These are phyloP conservation scores for Paragorgia papillata DNA, from an alignment of 92 coral and sea anemone genomes.

Conservation along the genomic window DNA sequence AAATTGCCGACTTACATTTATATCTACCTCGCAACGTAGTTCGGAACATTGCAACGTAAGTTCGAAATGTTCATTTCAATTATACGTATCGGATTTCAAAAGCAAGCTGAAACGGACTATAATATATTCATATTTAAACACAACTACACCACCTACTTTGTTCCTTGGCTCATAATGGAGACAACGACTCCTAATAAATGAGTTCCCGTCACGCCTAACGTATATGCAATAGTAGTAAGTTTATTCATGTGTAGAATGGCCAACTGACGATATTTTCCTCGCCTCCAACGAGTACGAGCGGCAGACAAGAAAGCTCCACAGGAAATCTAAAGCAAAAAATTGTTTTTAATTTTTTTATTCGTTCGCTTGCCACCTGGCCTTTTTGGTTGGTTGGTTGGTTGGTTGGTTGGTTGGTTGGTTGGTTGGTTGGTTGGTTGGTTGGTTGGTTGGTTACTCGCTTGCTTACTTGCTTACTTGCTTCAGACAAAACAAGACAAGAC, in stretches of 20 bases:
- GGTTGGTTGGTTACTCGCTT: no score
- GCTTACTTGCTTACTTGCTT: no score
- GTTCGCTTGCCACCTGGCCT: not conserved
- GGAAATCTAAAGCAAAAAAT: conserved; percentile 59
- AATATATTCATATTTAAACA: no score
- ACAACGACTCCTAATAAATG: conserved; percentile 79
- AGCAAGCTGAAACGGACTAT: no score
- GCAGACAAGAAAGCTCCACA: conserved; percentile 88
- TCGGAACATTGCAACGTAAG: no score
- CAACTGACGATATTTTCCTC: conserved; percentile 84
- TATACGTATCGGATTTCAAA: no score
- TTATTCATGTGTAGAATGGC: conserved; percentile 82
- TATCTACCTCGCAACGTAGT: no score
- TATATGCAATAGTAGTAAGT: conserved; percentile 65
- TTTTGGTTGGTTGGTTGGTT: no score
- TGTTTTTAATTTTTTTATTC: not conserved
- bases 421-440: no score
- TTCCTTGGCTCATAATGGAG: conserved; percentile 81
- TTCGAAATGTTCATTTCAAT: no score
- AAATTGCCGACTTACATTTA: no score
- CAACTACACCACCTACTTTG: conserved; percentile 87
- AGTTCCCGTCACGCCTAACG: conserved; percentile 62
- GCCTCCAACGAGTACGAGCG: conserved; percentile 85
- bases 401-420: no score
- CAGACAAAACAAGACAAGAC: not conserved